Conservation (phyloP, 2,113 vertebrate genomes). For the Bufo gargarizans region DNA sequence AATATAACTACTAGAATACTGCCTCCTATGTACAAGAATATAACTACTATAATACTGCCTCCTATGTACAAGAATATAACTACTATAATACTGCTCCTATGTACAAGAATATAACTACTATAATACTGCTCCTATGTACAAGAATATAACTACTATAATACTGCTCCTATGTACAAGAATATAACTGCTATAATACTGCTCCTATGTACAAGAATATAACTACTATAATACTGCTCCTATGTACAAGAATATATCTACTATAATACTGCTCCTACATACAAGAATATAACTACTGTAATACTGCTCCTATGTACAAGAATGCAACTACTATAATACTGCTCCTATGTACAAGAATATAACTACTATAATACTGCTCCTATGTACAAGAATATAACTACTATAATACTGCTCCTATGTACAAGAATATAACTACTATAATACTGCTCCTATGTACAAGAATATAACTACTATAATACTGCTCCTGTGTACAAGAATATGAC, state of each 20-base stretch:
- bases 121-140: background rate
- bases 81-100: background rate
- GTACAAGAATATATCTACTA: conserved; percentile 3
- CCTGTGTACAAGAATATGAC: background rate
- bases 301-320: too few relatives aligned
- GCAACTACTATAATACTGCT: too few relatives aligned
- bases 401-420: background rate
- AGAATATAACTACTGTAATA: too few relatives aligned
- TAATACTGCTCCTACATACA: background rate
- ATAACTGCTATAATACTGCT: conserved; percentile 3
- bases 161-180: conserved; percentile 9
- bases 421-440: background rate
- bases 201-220: conserved; percentile 1
- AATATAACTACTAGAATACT: conserved; percentile 12
- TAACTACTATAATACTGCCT: too few relatives aligned
- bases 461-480: background rate
- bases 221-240: conserved; percentile 2
- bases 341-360: too few relatives aligned
- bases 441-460: background rate
- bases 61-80: conserved; percentile 1
- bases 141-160: conserved; percentile 16
- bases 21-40: too few relatives aligned
- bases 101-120: background rate
- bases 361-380: too few relatives aligned
- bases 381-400: too few relatives aligned